These are phyloP conservation scores for Lymantria monacha DNA, from an alignment of 2,888 invertebrate species.

Conservation along the genomic window DNA sequence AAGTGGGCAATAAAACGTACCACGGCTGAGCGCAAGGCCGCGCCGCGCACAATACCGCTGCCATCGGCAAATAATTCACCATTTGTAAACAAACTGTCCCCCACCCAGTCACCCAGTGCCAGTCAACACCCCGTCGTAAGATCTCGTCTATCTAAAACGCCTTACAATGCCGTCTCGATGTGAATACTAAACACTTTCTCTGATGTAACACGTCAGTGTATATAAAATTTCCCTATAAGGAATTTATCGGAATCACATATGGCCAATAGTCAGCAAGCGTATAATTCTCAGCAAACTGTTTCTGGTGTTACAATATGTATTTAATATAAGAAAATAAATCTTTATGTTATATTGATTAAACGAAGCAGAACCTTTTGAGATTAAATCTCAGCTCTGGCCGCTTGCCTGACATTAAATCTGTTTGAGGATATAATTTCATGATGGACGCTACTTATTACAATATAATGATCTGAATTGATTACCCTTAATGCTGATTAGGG, in stretches of 20 bases:
- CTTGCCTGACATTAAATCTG: too few relatives aligned
- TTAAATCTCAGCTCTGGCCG: too few relatives aligned
- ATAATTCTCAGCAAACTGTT: neutral
- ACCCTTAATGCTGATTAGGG: too few relatives aligned
- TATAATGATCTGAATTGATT: too few relatives aligned
- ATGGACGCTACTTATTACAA: too few relatives aligned
- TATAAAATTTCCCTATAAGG: constrained; percentile 11
- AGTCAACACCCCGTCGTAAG: neutral
- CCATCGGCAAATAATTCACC: constrained; percentile 42
- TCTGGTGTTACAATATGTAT: too few relatives aligned
- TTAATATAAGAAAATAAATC: too few relatives aligned
- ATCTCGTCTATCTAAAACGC: constrained; percentile 12
- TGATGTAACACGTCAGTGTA: constrained; percentile 26
- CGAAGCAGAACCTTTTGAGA: too few relatives aligned
- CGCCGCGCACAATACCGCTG: constrained; percentile 30
- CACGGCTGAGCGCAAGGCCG: constrained; percentile 21
- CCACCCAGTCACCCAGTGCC: constrained; percentile 5
- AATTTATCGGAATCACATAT: constrained; percentile 6
- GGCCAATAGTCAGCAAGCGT: neutral
- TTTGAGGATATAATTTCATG: too few relatives aligned
- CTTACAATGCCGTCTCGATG: constrained; percentile 24
- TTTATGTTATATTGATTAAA: too few relatives aligned
- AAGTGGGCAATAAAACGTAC: constrained; percentile 28
- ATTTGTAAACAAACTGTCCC: constrained; percentile 60
- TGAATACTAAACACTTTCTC: constrained; percentile 22